Evolutionary conservation across 2,113 vertebrate species (phyloP).

Genomic region (Desmodus rotundus): DNA sequence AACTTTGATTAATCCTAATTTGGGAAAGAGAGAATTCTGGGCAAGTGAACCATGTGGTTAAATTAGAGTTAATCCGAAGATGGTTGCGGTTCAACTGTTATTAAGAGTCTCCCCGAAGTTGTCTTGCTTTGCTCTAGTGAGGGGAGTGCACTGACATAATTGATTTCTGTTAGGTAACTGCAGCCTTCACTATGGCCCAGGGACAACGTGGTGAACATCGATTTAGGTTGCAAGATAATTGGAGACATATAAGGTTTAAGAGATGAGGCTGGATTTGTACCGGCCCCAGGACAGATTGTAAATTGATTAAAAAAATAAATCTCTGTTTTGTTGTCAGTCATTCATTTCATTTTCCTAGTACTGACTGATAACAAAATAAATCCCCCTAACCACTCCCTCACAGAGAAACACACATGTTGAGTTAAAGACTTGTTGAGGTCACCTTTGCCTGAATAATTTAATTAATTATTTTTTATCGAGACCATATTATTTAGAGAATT

Average conservation of each 20-base stretch:
- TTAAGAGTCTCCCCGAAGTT: neutral
- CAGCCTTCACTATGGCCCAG: neutral
- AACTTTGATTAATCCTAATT: neutral
- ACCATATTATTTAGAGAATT: neutral
- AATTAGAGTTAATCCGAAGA: neutral
- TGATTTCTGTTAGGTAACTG: slow-evolving; percentile 32
- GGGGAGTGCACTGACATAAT: neutral
- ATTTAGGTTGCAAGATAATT: neutral
- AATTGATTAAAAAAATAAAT: slow-evolving; percentile 11
- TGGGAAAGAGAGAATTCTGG: neutral
- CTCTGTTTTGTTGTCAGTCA: neutral
- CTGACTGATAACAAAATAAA: neutral
- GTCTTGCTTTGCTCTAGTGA: neutral
- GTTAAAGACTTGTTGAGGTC: slow-evolving; percentile 17
- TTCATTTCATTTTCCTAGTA: neutral
- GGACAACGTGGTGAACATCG: neutral
- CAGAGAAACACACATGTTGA: neutral
- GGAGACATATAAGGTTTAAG: neutral
- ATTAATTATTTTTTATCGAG: slow-evolving; percentile 12
- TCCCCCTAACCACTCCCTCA: neutral
- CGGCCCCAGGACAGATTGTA: neutral
- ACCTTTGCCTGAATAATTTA: slow-evolving; percentile 30
- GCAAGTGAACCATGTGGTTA: neutral
- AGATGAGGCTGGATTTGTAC: slow-evolving; percentile 12
- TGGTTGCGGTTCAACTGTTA: neutral